These are phyloP conservation scores for Nomia melanderi DNA, from an alignment of 1,140 invertebrate species.

Conservation along the genomic window DNA sequence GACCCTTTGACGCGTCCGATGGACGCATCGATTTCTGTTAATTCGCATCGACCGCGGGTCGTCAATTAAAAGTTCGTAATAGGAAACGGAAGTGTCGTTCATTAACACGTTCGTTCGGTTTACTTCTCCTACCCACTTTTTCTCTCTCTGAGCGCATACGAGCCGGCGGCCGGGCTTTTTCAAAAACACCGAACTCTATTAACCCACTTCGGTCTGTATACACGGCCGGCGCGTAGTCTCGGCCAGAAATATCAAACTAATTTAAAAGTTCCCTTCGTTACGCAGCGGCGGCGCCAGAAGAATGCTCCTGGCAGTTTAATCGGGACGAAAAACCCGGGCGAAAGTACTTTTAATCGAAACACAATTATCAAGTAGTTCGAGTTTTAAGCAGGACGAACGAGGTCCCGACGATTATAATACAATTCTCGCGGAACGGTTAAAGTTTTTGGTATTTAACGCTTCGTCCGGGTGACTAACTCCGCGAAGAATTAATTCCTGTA, in stretches of 20 bases:
- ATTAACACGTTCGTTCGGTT: neutral
- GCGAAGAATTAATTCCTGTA: neutral
- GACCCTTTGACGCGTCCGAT: too few species aligned
- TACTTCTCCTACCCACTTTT: too few species aligned
- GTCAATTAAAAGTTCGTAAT: constrained; percentile 6
- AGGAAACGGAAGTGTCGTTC: neutral
- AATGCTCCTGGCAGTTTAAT: constrained; percentile 61
- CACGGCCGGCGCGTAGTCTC: neutral
- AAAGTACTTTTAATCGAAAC: constrained; percentile 48
- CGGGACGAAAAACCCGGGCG: constrained; percentile 38
- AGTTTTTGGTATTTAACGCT: neutral
- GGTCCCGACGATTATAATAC: neutral
- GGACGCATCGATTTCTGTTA: neutral
- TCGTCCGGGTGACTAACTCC: neutral
- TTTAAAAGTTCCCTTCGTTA: constrained; percentile 57
- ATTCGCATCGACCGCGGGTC: neutral
- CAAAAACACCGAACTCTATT: constrained; percentile 53
- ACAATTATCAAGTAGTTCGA: constrained; percentile 42
- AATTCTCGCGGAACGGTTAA: neutral
- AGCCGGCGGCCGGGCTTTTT: constrained; percentile 22
- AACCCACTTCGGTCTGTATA: constrained; percentile 37
- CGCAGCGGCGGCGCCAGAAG: constrained; percentile 20
- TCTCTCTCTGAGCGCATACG: too few species aligned
- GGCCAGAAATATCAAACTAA: constrained; percentile 60
- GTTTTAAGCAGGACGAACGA: neutral